phyloP scores from a whole-genome alignment of 2,113 vertebrate species.

The Antennarius striatus region DNA sequence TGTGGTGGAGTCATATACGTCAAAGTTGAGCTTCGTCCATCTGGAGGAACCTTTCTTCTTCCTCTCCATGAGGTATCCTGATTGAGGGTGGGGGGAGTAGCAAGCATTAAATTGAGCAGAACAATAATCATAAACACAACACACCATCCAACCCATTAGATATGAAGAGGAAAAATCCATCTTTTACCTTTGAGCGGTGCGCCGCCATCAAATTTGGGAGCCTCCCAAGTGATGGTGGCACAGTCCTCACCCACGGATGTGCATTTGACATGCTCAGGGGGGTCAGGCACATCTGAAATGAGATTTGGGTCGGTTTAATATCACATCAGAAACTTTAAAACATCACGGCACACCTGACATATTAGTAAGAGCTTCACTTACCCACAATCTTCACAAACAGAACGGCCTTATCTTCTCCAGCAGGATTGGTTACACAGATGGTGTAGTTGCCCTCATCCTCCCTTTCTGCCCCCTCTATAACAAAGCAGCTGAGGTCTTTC shows the following conservation, averaged over 20 bases:
- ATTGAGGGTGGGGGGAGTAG: neutral
- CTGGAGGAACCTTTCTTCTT: conserved; percentile 91
- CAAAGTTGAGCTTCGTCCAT: conserved; percentile 94
- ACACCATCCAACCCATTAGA: neutral
- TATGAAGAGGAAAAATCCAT: neutral
- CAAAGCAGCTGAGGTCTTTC: conserved; percentile 82
- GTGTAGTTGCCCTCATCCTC: conserved; percentile 84
- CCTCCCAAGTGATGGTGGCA: conserved; percentile 83
- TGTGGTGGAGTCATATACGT: conserved; percentile 78
- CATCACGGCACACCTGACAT: no score
- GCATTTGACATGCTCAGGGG: conserved; percentile 84
- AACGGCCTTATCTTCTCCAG: conserved; percentile 85
- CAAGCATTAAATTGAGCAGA: neutral
- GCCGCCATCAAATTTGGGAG: conserved; percentile 87
- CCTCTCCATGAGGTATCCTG: conserved; percentile 91
- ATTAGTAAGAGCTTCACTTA: conserved; percentile 49
- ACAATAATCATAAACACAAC: neutral
- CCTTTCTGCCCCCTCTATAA: conserved; percentile 87
- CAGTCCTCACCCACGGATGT: conserved; percentile 85
- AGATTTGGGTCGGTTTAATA: neutral
- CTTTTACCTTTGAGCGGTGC: conserved; percentile 81
- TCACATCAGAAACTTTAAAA: neutral
- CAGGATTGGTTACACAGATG: conserved; percentile 86
- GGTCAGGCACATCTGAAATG: conserved; percentile 84
- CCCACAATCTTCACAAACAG: conserved; percentile 87